A percentile compares a stretch with the other conserved stretches of the same genome.
Evolutionary conservation across 2,797 vertebrate genomes (phyloP).

Genomic region (Fringilla coelebs): DNA sequence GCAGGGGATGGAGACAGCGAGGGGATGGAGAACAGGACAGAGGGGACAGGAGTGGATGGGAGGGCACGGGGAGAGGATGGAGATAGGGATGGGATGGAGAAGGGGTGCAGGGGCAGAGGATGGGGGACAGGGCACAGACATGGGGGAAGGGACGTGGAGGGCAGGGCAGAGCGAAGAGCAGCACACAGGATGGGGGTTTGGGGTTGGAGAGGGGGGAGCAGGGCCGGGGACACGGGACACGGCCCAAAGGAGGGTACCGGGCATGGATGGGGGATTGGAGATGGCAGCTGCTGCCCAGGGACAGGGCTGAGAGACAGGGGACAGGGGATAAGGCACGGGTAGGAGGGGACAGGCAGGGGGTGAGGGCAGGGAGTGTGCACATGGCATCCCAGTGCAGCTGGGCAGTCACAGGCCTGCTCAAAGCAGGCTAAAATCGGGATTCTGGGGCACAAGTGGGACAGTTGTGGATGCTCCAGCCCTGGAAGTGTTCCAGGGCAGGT

Average conservation of each 20-base stretch:
- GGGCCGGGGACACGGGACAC: background rate
- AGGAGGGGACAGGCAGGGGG: background rate
- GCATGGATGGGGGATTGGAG: accelerated
- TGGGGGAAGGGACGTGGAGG: no score
- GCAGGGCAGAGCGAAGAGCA: no score
- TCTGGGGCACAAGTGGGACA: background rate
- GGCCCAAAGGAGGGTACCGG: background rate
- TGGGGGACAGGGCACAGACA: no score
- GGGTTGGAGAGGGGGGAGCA: background rate
- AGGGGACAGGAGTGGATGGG: background rate
- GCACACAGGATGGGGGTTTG: no score
- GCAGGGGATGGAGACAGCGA: no score
- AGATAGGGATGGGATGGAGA: background rate
- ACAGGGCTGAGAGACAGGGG: background rate
- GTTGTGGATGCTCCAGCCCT: background rate
- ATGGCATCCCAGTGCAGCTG: accelerated
- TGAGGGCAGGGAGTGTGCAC: background rate
- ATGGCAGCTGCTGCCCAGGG: no score
- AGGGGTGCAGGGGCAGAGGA: background rate
- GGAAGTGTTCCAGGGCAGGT: background rate
- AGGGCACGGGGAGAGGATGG: no score
- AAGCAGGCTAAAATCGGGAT: background rate
- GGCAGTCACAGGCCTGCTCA: background rate
- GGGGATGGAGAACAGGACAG: no score
- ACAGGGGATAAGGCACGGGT: background rate